phyloP scores from a whole-genome alignment of 2,797 vertebrate genomes.

The Labeo calbasu region DNA sequence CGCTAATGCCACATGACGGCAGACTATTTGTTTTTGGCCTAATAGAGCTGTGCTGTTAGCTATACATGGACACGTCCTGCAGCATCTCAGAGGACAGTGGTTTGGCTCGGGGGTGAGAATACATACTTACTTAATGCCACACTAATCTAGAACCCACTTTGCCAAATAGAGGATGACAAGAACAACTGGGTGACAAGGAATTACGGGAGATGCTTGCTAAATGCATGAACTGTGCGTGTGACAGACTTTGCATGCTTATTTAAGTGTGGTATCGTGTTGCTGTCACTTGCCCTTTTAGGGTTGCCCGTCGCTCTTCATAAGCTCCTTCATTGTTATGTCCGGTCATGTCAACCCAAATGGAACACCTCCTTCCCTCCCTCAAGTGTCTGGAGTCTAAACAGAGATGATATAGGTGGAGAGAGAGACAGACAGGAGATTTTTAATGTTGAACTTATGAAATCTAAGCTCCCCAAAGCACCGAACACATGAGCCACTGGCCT shows the following conservation, averaged over 20 bases:
- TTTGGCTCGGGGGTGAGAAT: conserved; percentile 22
- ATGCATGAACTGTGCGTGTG: neutral
- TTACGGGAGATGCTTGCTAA: conserved; percentile 32
- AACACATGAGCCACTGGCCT: conserved; percentile 22
- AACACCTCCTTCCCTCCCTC: conserved; percentile 33
- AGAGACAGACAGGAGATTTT: conserved; percentile 31
- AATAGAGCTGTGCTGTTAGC: conserved; percentile 56
- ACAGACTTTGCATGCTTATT: conserved; percentile 1
- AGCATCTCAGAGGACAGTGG: conserved; percentile 25
- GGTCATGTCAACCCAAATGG: conserved; percentile 10
- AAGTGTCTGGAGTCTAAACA: conserved; percentile 41
- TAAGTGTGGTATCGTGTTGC: conserved; percentile 46
- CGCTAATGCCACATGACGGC: conserved; percentile 55
- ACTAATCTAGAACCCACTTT: neutral
- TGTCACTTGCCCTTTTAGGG: conserved; percentile 36
- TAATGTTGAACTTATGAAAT: conserved; percentile 54
- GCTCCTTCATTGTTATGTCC: conserved; percentile 36
- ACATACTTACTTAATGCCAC: conserved; percentile 30
- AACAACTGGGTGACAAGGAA: neutral
- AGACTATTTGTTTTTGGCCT: conserved; percentile 60
- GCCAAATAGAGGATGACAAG: neutral
- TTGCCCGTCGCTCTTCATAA: conserved; percentile 21
- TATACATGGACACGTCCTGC: conserved; percentile 51
- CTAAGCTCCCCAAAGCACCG: conserved; percentile 40
- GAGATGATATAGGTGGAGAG: neutral